phyloP scores from a whole-genome alignment of 2,888 invertebrate genomes.

The Halictus ligatus region DNA sequence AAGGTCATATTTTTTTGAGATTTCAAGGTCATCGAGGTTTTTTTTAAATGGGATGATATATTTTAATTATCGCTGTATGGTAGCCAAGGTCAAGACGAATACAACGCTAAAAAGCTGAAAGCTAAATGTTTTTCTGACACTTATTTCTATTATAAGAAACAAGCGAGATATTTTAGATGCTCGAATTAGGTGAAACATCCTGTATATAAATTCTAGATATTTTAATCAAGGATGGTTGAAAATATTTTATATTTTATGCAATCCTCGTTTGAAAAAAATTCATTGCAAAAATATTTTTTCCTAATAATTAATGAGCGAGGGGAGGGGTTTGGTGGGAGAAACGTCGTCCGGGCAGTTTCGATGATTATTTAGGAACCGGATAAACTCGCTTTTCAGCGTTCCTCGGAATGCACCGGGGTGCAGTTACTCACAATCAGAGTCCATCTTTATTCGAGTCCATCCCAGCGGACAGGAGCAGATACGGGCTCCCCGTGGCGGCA shows the following conservation, averaged over 20 bases:
- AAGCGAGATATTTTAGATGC: too few species aligned
- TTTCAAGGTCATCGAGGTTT: too few species aligned
- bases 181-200: too few species aligned
- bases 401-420: slow-evolving; percentile 21
- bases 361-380: slow-evolving; percentile 9
- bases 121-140: too few species aligned
- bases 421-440: slow-evolving; percentile 46
- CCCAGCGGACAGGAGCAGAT: slow-evolving; percentile 33
- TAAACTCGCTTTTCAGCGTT: not conserved
- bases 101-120: too few species aligned
- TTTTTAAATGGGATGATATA: too few species aligned
- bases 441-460: slow-evolving; percentile 51
- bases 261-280: not conserved
- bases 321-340: not conserved
- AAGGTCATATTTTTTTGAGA: too few species aligned
- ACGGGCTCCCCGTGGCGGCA: slow-evolving; percentile 25
- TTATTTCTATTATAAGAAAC: too few species aligned
- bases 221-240: not conserved
- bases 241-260: not conserved
- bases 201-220: not conserved
- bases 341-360: not conserved
- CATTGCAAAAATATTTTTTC: not conserved
- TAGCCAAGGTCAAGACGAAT: too few species aligned
- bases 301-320: not conserved
- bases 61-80: too few species aligned